phyloP scores from a whole-genome alignment of 2,888 invertebrate genomes.

The Acleris cristana region DNA sequence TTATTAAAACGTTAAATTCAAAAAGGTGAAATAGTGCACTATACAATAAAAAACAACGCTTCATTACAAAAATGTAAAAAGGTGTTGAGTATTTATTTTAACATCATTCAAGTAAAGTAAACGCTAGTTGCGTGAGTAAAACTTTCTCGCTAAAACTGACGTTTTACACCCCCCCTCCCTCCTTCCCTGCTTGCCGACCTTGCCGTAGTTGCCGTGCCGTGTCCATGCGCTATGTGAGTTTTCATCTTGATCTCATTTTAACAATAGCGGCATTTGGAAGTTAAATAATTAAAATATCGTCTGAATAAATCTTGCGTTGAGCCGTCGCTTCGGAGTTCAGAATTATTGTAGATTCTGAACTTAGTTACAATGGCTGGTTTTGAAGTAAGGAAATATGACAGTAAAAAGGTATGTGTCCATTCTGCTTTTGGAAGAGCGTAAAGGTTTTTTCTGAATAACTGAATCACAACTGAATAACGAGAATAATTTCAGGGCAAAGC shows the following conservation, averaged over 20 bases:
- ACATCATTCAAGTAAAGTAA: background rate
- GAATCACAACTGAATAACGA: background rate
- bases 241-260: too few species aligned
- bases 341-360: background rate
- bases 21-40: too few species aligned
- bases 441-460: background rate
- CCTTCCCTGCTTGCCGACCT: background rate
- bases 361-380: constrained; percentile 64
- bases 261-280: constrained; percentile 10
- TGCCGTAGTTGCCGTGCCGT: too few species aligned
- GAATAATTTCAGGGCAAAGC: constrained; percentile 89
- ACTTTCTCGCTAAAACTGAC: constrained; percentile 17
- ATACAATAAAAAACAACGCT: too few species aligned
- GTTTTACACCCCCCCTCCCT: background rate
- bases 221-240: too few species aligned
- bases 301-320: background rate
- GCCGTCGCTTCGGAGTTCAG: too few species aligned
- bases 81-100: too few species aligned
- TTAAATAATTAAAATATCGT: background rate
- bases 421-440: background rate
- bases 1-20: too few species aligned
- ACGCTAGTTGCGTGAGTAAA: constrained; percentile 10
- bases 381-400: constrained; percentile 68
- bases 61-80: too few species aligned
- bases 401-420: constrained; percentile 64